Evolutionary conservation across 2,113 vertebrate species (phyloP), one percentile per base, ranked within the genome.

Genomic region (Apodemus speciosus): DNA sequence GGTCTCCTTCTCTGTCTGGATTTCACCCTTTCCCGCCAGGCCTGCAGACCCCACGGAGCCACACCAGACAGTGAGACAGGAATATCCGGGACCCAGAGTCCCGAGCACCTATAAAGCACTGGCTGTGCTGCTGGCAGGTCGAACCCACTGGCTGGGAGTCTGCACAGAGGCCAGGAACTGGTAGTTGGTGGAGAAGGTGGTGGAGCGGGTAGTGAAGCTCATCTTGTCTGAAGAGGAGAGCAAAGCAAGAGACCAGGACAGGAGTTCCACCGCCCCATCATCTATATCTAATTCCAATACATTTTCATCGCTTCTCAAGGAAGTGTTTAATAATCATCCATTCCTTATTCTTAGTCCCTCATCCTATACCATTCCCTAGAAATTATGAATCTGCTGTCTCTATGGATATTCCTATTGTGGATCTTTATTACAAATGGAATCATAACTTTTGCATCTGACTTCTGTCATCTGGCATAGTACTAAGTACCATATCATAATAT

Each of bases 91-190:
- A 95, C 0, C 98, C 98, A 0, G 93, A 92, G 64, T 99, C 99
- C 13, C 99, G 98, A 0, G 99, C 98, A 4, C 99, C 99, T 0
- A 97, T 99, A n/a, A 99, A 98, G 60, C 97, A 75, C 98, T 99
- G 66, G 97, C 96, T 0, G 99, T 97, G 32, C 98, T 98, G 93
- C 96, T 90, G 60, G 58, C 62, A 0, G 98, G 98, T n/a, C 9
- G 30, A 98, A 97, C 14, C 95, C 97, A 91, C 80, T 97, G 43
- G 97, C 81, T 92, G 97, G 96, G 2, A 32, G 95, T 30, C 93
- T 76, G 62, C 84, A 25, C 58, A 0, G 93, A 87, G n/a, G 95
- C 96, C 60, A 94, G 88, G 58, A 93, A 75, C 88, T 96, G 87
- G 32, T 77, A 93, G 75, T 60, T 94, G 81, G 79, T 90, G 91